These are phyloP conservation scores for Steinernema feltiae DNA, from an alignment of 1,140 invertebrate genomes.

Conservation along the genomic window DNA sequence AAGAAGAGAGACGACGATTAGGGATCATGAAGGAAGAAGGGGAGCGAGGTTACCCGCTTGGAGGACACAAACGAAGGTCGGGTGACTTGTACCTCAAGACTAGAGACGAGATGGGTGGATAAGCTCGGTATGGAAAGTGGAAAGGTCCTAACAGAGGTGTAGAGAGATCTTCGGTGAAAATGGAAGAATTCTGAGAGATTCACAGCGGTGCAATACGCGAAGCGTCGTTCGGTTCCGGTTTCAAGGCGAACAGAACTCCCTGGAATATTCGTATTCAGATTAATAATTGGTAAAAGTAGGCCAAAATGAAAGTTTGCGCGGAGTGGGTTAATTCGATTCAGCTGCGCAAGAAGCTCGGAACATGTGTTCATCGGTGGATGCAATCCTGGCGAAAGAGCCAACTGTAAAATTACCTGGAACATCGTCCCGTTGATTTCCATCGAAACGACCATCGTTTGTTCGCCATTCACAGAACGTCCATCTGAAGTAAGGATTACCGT, in stretches of 20 bases:
- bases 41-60: neutral
- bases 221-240: neutral
- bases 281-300: too few relatives aligned
- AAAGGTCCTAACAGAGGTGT: neutral
- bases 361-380: too few relatives aligned
- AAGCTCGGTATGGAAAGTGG: neutral
- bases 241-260: slow-evolving; percentile 62
- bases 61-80: neutral
- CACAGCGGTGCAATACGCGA: neutral
- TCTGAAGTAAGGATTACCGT: slow-evolving; percentile 60
- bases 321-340: too few relatives aligned
- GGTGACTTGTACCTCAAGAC: neutral
- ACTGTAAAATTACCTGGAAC: too few relatives aligned
- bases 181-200: neutral
- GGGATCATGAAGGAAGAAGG: neutral
- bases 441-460: slow-evolving; percentile 72
- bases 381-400: too few relatives aligned
- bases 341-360: too few relatives aligned
- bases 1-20: neutral
- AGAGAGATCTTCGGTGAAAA: neutral
- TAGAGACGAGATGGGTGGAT: neutral
- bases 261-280: too few relatives aligned
- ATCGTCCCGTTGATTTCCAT: slow-evolving; percentile 86
- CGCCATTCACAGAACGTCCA: slow-evolving; percentile 61
- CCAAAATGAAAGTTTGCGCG: too few relatives aligned